Base-by-base conservation (phyloP, 2,797 vertebrate genomes). In the Acipenser ruthenus region DNA sequence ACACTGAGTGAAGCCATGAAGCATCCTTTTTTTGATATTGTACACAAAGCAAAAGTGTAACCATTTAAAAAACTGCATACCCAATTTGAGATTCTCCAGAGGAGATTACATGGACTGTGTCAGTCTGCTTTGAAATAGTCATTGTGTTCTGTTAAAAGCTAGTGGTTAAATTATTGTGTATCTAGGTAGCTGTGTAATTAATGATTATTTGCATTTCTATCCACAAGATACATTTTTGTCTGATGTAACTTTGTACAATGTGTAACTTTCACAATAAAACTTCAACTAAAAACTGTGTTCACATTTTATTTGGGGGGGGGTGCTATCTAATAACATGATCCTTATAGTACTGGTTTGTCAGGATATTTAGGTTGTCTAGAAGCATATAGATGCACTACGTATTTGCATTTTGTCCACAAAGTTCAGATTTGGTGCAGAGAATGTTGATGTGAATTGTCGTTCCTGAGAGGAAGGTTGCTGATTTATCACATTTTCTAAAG, bases 71-170 rank as follows among this genome's bases (percentile, higher is more conserved):
- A 67, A 50, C 18, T 69, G 10, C 73, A 62, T 62, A 68, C 66
- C 60, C 71, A 47, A 60, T 11, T 68, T 65, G 62, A 69, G 76
- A 73, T 74, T 85, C 82, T 89, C 74, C 62, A 69, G 63, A 80
- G 90, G 81, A 84, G 81, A 73, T 77, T 51, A 60, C 69, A 70
- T 60, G 51, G 86, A 86, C 95, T 96, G 94, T 80, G 94, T 95
- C 93, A 95, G 94, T 95, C 92, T 82, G 70, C 72, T 72, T 73
- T 71, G 49, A 72, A 70, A 63, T 48, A 49, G 56, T 58, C 12
- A 13, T 49, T 58, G 12, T 56, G 55, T 37, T 56, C 6, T 65
- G 63, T 51, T 70, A 37, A 58, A 37, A 63, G 67, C 55, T 58
- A 11, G 56, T 76, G 78, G 37, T 68, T 87, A 83, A 84, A 74